Conservation (phyloP, 2,888 invertebrate genomes). For the Morpho deidamia region DNA sequence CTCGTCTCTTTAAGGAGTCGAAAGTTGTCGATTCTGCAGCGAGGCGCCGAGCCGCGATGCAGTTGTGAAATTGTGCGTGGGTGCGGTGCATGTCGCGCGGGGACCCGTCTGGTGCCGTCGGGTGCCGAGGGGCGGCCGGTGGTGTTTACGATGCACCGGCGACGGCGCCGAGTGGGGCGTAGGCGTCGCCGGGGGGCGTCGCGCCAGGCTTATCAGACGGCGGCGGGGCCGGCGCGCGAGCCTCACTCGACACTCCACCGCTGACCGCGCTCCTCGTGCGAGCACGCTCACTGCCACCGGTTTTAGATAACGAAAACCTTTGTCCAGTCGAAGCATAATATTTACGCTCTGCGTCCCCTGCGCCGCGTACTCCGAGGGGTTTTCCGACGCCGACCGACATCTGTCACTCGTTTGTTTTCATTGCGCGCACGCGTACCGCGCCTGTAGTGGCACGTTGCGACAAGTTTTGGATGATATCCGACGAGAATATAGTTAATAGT, state of each 20-base stretch:
- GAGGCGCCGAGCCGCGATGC: slow-evolving; percentile 42
- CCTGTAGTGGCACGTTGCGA: slow-evolving; percentile 61
- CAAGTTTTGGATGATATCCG: slow-evolving; percentile 54
- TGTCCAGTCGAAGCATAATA: slow-evolving; percentile 74
- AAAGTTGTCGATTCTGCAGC: slow-evolving; percentile 67
- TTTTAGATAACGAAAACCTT: slow-evolving; percentile 77
- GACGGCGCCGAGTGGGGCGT: slow-evolving; percentile 72
- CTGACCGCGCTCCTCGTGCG: slow-evolving; percentile 64
- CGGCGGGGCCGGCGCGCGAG: slow-evolving; percentile 74
- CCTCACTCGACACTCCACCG: slow-evolving; percentile 66
- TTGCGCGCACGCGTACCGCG: slow-evolving; percentile 65
- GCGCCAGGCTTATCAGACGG: slow-evolving; percentile 77
- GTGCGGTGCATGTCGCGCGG: slow-evolving; percentile 63
- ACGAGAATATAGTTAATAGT: slow-evolving; percentile 28
- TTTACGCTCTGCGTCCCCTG: slow-evolving; percentile 63
- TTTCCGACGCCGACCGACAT: slow-evolving; percentile 67
- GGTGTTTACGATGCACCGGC: slow-evolving; percentile 67
- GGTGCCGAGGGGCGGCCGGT: slow-evolving; percentile 63
- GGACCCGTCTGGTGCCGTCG: slow-evolving; percentile 58
- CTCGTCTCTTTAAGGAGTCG: slow-evolving; percentile 72
- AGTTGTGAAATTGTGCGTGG: slow-evolving; percentile 70
- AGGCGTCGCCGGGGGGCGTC: slow-evolving; percentile 78
- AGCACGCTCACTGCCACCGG: slow-evolving; percentile 61
- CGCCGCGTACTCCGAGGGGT: slow-evolving; percentile 67
- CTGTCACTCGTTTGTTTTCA: slow-evolving; percentile 66